A percentile compares a stretch with the other conserved stretches of the same genome.
These are phyloP conservation scores for Lobophora halterata DNA, from an alignment of 2,888 invertebrate species.

Conservation along the genomic window DNA sequence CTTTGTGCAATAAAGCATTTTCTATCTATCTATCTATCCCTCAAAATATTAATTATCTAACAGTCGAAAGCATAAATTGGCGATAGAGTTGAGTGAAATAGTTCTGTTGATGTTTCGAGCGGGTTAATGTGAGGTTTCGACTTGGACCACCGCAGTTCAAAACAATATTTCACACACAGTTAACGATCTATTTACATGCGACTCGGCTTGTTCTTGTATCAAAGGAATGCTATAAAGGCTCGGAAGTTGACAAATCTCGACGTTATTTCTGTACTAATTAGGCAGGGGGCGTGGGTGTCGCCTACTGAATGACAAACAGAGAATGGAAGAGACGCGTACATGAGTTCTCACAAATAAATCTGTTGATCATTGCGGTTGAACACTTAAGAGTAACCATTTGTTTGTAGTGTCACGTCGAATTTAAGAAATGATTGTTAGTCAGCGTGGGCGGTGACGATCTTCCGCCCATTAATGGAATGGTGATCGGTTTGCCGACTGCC, in stretches of 20 bases:
- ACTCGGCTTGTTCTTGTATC: constrained; percentile 50
- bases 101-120: constrained; percentile 26
- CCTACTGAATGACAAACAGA: constrained; percentile 58
- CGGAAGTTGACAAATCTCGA: constrained; percentile 77
- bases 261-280: constrained; percentile 80
- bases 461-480: constrained; percentile 29
- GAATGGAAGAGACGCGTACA: constrained; percentile 36
- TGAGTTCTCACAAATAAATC: constrained; percentile 49
- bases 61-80: constrained; percentile 36
- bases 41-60: constrained; percentile 33
- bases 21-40: constrained; percentile 5
- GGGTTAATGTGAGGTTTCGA: constrained; percentile 22
- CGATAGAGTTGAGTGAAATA: constrained; percentile 32
- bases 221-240: constrained; percentile 71
- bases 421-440: constrained; percentile 26
- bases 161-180: constrained; percentile 67
- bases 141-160: constrained; percentile 59
- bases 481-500: constrained; percentile 30
- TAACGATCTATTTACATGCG: constrained; percentile 69
- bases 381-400: too few species aligned
- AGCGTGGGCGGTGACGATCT: constrained; percentile 29
- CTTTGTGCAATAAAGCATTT: constrained; percentile 1
- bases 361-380: constrained; percentile 48
- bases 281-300: constrained; percentile 60
- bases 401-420: constrained; percentile 23